Evolutionary conservation across 1,140 invertebrate genomes (phyloP), one percentile per base, ranked within the genome.

Genomic region (Zelostemma sp.): DNA sequence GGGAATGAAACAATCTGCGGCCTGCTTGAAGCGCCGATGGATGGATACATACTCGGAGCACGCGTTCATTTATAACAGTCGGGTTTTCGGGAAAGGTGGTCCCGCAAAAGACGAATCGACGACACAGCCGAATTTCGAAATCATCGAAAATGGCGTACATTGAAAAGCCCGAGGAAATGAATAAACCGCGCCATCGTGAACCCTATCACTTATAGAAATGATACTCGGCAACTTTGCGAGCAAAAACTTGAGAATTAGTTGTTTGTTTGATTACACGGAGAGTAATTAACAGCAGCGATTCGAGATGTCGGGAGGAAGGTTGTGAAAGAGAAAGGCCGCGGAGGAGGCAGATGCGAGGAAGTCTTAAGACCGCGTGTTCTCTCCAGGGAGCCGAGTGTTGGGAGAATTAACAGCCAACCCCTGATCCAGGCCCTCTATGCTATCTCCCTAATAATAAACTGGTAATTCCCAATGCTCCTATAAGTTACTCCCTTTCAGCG

Each of bases 371-470:
- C 76, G 76, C 76, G 73, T 77, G 76, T 78, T 80, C 76, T 81
- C 81, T 78, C 82, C 60, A n/a, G 78, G 77, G 80, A 80, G 65
- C 62, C 60, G 69, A 80, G 79, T 81, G 81, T 82, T 80, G 76
- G 75, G 74, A 83, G 81, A 83, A 85, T 82, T 85, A 85, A 83
- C 81, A 80, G 78, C 77, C 77, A 81, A 79, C 77, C 80, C 76
- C 25, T 82, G 79, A 84, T 83, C 81, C 77, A 76, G 74, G 75
- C 75, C 77, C 74, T 79, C 74, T 74, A 69, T 78, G 74, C 80
- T 84, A 85, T 85, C 84, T 84, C 79, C 80, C 80, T 85, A 83
- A 85, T 85, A 85, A 84, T 85, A 85, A 85, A 85, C 82, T 82
- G 80, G 79, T 82, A 81, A 86, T 86, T 85, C 84, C 84, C 84